Evolutionary conservation across 2,888 invertebrate species (phyloP).

Genomic region (Perithous albicinctus): DNA sequence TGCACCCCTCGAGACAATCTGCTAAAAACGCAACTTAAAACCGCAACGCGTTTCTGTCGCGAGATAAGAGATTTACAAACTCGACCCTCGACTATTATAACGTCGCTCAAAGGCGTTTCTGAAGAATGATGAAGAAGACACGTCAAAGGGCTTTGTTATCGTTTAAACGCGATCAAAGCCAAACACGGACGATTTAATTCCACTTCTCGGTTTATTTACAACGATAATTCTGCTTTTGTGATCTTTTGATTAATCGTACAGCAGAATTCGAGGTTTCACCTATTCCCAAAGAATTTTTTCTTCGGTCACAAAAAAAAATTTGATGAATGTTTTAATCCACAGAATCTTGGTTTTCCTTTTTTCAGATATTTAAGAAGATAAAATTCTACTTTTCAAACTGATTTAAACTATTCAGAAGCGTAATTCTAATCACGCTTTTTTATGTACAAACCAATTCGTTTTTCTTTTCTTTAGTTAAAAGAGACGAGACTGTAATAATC

Average conservation of each 20-base stretch:
- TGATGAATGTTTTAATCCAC: neutral
- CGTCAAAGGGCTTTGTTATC: slow-evolving; percentile 24
- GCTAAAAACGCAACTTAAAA: slow-evolving; percentile 78
- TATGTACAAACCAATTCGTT: slow-evolving; percentile 16
- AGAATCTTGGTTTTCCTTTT: neutral
- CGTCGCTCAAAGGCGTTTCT: slow-evolving; percentile 9
- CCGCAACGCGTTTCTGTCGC: neutral
- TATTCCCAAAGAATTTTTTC: neutral
- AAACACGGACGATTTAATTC: slow-evolving; percentile 20
- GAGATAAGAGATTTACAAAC: slow-evolving; percentile 7
- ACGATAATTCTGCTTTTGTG: neutral
- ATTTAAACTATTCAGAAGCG: neutral
- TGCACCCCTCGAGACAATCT: slow-evolving; percentile 86
- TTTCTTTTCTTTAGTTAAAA: slow-evolving; percentile 28
- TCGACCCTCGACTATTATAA: slow-evolving; percentile 23
- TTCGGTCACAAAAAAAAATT: neutral
- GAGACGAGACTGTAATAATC: slow-evolving; percentile 58
- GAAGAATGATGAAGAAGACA: slow-evolving; percentile 1
- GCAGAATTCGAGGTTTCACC: neutral
- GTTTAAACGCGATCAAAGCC: neutral
- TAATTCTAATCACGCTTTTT: slow-evolving; percentile 10
- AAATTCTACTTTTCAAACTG: neutral
- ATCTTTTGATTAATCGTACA: neutral
- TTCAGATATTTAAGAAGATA: neutral
- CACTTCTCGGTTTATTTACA: slow-evolving; percentile 13